Evolutionary conservation across 2,113 vertebrate species (phyloP).

Genomic region (Penelope pileata): DNA sequence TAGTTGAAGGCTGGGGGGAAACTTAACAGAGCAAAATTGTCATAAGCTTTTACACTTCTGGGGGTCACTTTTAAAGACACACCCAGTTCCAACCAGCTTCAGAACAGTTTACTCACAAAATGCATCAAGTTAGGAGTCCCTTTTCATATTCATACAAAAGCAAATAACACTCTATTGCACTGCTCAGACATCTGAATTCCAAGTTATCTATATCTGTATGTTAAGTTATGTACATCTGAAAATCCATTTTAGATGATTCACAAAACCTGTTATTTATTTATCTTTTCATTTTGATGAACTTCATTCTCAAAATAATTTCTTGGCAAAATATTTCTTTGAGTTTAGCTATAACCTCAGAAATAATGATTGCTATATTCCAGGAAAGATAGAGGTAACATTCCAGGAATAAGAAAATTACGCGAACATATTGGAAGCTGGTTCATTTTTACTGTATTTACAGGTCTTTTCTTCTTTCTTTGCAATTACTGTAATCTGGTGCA

Average conservation of each 20-base stretch:
- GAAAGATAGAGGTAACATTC: not conserved
- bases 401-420: slow-evolving; percentile 26
- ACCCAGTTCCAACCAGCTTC: not conserved
- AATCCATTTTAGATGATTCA: not conserved
- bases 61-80: not conserved
- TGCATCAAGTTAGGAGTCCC: not conserved
- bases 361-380: not conserved
- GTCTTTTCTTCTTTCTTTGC: not conserved
- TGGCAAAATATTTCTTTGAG: not conserved
- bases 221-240: not conserved
- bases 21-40: not conserved
- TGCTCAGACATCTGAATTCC: not conserved
- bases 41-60: not conserved
- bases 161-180: not conserved
- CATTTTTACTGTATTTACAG: not conserved
- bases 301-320: not conserved
- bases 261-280: not conserved
- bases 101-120: not conserved
- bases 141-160: not conserved
- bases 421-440: not conserved
- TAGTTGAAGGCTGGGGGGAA: not conserved
- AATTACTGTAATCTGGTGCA: not conserved
- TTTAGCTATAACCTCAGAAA: not conserved
- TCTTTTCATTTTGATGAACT: not conserved
- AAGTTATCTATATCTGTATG: not conserved